phyloP scores from a whole-genome alignment of 2,797 vertebrate genomes.

The Crossoptilon crossoptilon region DNA sequence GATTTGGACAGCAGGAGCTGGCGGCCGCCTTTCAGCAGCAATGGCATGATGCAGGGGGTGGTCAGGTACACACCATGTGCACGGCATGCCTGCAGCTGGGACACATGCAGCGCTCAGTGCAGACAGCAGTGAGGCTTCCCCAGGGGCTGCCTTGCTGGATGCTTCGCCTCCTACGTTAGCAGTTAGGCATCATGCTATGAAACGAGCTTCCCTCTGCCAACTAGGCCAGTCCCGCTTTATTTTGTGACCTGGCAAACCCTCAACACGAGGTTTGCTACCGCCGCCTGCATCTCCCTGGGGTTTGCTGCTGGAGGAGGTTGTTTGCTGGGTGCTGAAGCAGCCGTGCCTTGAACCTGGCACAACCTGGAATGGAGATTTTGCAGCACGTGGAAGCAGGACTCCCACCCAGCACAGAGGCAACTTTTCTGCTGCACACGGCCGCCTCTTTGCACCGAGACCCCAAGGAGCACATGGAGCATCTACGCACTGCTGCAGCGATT shows the following conservation, averaged over 20 bases:
- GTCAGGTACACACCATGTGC: background rate
- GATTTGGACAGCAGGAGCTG: background rate
- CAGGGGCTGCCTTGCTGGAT: background rate
- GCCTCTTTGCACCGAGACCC: background rate
- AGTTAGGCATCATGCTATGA: background rate
- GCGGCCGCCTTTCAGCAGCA: accelerated
- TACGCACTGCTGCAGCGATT: background rate
- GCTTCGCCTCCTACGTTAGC: accelerated
- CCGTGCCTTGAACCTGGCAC: background rate
- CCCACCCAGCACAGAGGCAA: background rate
- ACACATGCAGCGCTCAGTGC: accelerated
- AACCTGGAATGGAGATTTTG: background rate
- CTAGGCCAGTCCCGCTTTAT: background rate
- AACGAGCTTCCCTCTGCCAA: background rate
- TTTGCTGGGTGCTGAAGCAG: background rate
- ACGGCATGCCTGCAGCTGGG: accelerated
- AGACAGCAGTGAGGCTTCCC: accelerated
- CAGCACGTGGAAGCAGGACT: background rate
- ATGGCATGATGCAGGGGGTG: accelerated
- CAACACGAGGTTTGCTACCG: accelerated
- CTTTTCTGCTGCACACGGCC: background rate
- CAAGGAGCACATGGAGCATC: background rate
- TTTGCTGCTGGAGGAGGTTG: background rate
- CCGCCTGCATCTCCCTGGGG: background rate
- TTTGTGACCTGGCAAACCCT: constrained; percentile 2